These are phyloP conservation scores for Anomalospiza imberbis DNA, from an alignment of 2,797 vertebrate species.

Conservation along the genomic window DNA sequence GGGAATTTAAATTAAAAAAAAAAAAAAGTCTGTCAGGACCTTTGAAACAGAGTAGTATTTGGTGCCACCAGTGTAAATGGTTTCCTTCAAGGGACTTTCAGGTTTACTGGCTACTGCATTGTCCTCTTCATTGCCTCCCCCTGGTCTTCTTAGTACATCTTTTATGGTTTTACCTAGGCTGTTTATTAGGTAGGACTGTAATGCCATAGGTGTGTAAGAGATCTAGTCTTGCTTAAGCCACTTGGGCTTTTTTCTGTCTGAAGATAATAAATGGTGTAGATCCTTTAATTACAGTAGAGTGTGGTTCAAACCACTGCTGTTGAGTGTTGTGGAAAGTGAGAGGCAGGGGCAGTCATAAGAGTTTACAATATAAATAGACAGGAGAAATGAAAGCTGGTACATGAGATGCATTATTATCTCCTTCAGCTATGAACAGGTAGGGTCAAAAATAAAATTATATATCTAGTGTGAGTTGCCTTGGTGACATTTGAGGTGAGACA, in stretches of 20 bases:
- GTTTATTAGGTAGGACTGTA: not conserved
- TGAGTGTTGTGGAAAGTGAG: not conserved
- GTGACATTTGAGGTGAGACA: not conserved
- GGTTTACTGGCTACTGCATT: not conserved
- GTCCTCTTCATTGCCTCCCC: not conserved
- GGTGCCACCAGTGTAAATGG: not conserved
- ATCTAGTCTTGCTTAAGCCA: not conserved
- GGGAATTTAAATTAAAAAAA: not conserved
- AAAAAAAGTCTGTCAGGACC: not conserved
- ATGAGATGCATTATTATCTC: not conserved
- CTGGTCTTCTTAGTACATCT: not conserved
- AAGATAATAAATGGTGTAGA: not conserved
- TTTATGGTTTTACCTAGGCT: not conserved
- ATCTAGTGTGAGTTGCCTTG: not conserved
- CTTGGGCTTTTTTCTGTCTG: not conserved
- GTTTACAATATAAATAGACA: not conserved
- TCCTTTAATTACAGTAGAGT: not conserved
- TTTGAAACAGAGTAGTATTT: not conserved
- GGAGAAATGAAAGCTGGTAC: not conserved
- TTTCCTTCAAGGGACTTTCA: not conserved
- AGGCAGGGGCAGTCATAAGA: not conserved
- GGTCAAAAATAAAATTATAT: not conserved
- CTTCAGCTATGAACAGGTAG: not conserved
- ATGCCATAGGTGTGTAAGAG: not conserved
- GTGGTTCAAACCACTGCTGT: not conserved